Evolutionary conservation across 2,113 vertebrate species (phyloP), one percentile per base, ranked within the genome.

Genomic region (Mesembrinibis cayennensis): DNA sequence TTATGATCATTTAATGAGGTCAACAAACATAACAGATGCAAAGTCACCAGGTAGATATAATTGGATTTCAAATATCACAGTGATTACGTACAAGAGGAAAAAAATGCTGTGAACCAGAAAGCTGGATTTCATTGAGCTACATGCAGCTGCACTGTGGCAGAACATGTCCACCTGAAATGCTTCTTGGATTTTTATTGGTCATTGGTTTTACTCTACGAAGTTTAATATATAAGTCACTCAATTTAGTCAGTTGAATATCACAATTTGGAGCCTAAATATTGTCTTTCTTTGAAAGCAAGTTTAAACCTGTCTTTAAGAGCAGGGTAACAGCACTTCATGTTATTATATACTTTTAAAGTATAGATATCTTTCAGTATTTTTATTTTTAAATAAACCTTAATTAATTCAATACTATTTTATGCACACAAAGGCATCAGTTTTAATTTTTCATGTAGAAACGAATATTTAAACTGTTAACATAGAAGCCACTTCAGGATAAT

Each of bases 31-130:
- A 80, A 78, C 91, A 96, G 82, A 61, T 95, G 87, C 73, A 82
- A 91, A 84, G 40, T 72, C 70, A 85, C 65, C 44, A 82, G 52
- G 66, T 66, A 87, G 42, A 66, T 55, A 74, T 74, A 96, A 82
- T 3, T 76, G 13, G 79, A 90, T 90, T 97, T 93, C 49, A 94
- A 94, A 85, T 82, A 87, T 61, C 85, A 88, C 36, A 80, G 34
- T 85, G 70, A 91, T 65, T 61, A 91, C 91, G 74, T 52, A 56
- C 29, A 80, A 49, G 65, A 32, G n/a, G 25, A n/a, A 89, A 89
- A 77, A 83, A 61, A 15, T 29, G 18, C 69, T n/a, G 26, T 79
- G 65, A 96, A 59, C 32, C 38, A 61, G 44, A 92, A 95, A 66
- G 34, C 11, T 79, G 55, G 7, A 47, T 74, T 73, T 70, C 32